phyloP scores from a whole-genome alignment of 2,113 vertebrate species.

The Pseudorasbora parva region DNA sequence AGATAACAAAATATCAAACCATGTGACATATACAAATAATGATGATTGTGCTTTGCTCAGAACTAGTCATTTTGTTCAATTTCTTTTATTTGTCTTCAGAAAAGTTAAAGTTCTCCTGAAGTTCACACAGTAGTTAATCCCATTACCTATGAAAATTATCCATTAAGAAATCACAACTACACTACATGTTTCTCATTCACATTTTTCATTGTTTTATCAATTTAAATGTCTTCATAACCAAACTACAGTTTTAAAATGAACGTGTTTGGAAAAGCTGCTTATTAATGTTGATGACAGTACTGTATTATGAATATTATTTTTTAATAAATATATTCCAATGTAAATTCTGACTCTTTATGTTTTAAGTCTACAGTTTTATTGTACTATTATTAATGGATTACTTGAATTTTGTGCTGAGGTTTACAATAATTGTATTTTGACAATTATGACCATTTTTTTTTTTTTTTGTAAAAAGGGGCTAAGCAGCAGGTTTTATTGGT shows the following conservation, averaged over 20 bases:
- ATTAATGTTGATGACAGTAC: not conserved
- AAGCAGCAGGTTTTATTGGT: too few relatives aligned
- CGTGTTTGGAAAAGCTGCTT: not conserved
- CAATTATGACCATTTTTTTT: too few relatives aligned
- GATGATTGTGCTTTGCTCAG: not conserved
- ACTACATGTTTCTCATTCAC: not conserved
- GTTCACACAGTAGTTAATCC: not conserved
- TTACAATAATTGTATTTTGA: too few relatives aligned
- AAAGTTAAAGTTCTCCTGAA: not conserved
- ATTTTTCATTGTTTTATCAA: not conserved
- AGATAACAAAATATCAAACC: not conserved
- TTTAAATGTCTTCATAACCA: not conserved
- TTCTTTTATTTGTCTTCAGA: not conserved
- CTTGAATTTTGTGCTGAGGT: too few relatives aligned
- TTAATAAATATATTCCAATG: too few relatives aligned
- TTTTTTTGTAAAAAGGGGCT: too few relatives aligned
- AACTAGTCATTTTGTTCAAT: not conserved
- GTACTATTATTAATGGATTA: too few relatives aligned
- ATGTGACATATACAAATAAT: not conserved
- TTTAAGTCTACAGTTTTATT: too few relatives aligned
- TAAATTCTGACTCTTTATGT: too few relatives aligned
- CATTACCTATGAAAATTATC: not conserved
- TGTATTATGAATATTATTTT: not conserved
- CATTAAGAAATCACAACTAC: too few relatives aligned
- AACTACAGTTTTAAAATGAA: not conserved